These are phyloP conservation scores for Parus major DNA, from an alignment of 2,113 vertebrate species.

Conservation along the genomic window DNA sequence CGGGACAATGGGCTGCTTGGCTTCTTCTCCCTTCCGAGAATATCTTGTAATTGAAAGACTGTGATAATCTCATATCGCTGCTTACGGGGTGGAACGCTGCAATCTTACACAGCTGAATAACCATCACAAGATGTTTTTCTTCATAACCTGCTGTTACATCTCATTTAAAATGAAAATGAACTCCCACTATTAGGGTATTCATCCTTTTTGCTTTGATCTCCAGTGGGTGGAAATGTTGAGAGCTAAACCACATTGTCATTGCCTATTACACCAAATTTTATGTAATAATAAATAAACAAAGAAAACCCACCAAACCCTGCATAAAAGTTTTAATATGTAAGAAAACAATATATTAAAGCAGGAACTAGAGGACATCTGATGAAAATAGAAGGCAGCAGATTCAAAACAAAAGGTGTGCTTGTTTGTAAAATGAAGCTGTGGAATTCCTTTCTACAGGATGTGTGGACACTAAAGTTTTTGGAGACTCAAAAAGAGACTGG, in stretches of 20 bases:
- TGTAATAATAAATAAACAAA: background rate
- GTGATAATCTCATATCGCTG: background rate
- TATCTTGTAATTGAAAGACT: background rate
- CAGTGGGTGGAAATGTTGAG: background rate
- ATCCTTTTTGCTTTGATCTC: conserved; percentile 23
- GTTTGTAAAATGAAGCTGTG: background rate
- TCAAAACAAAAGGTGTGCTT: background rate
- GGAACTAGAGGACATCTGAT: background rate
- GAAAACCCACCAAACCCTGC: background rate
- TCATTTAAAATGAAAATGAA: conserved; percentile 36
- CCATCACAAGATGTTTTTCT: conserved; percentile 42
- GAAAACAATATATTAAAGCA: background rate
- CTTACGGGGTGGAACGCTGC: background rate
- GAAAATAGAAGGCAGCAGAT: background rate
- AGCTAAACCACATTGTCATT: background rate
- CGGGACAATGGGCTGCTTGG: background rate
- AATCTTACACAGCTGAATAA: conserved; percentile 22
- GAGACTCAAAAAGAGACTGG: background rate
- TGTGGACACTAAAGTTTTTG: background rate
- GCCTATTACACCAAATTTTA: conserved; percentile 1
- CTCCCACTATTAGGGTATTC: background rate
- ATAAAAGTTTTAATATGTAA: background rate
- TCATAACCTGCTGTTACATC: conserved; percentile 7
- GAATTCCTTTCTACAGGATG: background rate
- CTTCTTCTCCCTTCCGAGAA: background rate